phyloP scores from a whole-genome alignment of 2,888 invertebrate genomes.

The Calameuta idolon region DNA sequence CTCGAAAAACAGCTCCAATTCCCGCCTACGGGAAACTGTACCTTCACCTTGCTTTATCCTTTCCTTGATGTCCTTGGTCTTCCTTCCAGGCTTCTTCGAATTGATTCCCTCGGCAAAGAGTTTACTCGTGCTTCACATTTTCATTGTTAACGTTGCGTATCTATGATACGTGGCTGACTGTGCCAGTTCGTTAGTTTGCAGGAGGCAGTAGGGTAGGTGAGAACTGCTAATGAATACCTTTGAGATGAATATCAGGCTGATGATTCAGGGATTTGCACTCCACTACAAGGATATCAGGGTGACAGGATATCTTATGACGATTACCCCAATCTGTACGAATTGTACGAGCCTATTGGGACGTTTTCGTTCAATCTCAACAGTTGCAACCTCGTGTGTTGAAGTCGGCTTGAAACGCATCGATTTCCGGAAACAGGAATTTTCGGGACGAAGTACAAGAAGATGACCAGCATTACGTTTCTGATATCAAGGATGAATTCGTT shows the following conservation, averaged over 20 bases:
- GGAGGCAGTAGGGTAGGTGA: neutral
- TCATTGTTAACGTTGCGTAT: neutral
- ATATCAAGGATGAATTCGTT: neutral
- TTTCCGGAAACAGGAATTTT: neutral
- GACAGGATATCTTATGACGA: neutral
- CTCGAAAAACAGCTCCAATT: conserved; percentile 29
- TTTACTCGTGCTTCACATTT: neutral
- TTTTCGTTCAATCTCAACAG: neutral
- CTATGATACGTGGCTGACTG: neutral
- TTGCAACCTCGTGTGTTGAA: neutral
- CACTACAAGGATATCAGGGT: neutral
- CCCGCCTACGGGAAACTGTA: neutral
- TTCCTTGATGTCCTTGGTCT: neutral
- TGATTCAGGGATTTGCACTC: neutral
- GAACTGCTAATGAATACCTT: neutral
- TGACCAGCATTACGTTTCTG: neutral
- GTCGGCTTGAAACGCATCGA: neutral
- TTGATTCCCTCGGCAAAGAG: neutral
- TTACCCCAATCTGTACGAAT: neutral
- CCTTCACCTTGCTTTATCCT: neutral
- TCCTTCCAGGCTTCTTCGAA: neutral
- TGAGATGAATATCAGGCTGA: neutral
- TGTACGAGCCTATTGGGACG: neutral
- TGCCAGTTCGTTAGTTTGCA: neutral
- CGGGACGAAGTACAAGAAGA: neutral